Base-by-base conservation (phyloP, 1,140 invertebrate genomes). In the Drosophila prosaltans region DNA sequence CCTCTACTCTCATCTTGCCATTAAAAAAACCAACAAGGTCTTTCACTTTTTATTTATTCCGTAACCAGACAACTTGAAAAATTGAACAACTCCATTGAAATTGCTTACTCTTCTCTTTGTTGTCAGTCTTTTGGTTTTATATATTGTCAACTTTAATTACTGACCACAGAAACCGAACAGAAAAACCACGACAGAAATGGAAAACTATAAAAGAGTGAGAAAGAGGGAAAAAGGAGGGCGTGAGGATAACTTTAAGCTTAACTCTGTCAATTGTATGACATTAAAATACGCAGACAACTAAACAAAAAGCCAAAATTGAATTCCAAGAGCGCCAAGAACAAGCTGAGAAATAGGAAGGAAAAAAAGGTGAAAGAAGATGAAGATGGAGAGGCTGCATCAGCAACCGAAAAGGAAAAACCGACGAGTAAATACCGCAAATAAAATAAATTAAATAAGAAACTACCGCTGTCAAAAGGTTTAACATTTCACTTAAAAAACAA, bases 401-500 rank as follows among this genome's bases (percentile, higher is more conserved):
- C 45, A 51, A 51, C 45, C 21, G 45, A 51, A 51, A 51, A 39
- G 24, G 55, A 62, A 28, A 66, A 72, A 78, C 65, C 71, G 71
- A 73, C 73, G 80, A 78, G 77, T 83, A 89, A 88, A 86, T 86
- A 80, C 83, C 83, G 84, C 80, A 88, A 88, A 88, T 88, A 88
- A 88, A 88, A 88, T 88, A 89, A 88, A 88, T 88, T 89, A 88
- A 88, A 88, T 88, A 88, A 88, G 83, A 88, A 88, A 89, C 83
- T 89, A 88, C 83, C 84, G 83, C 83, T 88, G 83, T 88, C 83
- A 88, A 88, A 88, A 88, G 83, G 83, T 89, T 88, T 88, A 88
- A 88, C 83, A 88, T 88, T 88, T 88, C 83, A 88, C 83, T 88
- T 88, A 88, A 88, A 88, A 89, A 80, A 54, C 59, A 41, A 67